phyloP scores from a whole-genome alignment of 2,797 vertebrate genomes.

The Pangasius macronema region DNA sequence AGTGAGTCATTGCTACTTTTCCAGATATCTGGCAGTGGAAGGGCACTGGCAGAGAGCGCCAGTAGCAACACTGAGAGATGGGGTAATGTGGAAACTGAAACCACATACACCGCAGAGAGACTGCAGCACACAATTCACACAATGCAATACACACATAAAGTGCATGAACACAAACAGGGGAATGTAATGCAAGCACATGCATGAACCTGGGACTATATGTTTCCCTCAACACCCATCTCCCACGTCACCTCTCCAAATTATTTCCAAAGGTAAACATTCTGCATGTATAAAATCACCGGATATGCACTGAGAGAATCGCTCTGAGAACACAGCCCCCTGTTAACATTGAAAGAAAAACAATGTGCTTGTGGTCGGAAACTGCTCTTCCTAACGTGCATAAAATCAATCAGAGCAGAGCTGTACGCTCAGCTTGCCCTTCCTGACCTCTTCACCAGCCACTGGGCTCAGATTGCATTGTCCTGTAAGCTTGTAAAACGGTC shows the following conservation, averaged over 20 bases:
- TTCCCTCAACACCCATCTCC: conserved; percentile 64
- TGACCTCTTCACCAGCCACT: conserved; percentile 45
- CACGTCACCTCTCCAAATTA: conserved; percentile 56
- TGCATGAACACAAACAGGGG: background rate
- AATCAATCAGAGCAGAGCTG: conserved; percentile 46
- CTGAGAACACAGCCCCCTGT: conserved; percentile 20
- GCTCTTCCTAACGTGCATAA: conserved; percentile 47
- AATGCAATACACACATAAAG: conserved; percentile 52
- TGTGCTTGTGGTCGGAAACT: conserved; percentile 42
- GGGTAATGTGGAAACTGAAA: conserved; percentile 81
- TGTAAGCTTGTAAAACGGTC: conserved; percentile 67
- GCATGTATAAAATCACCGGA: conserved; percentile 23
- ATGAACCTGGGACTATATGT: conserved; percentile 12
- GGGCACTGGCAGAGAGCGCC: conserved; percentile 64
- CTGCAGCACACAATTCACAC: conserved; percentile 67
- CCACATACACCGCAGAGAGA: conserved; percentile 74
- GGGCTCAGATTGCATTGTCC: conserved; percentile 41
- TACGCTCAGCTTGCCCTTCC: conserved; percentile 51
- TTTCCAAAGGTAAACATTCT: conserved; percentile 32
- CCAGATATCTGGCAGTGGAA: conserved; percentile 76
- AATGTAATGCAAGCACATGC: conserved; percentile 23
- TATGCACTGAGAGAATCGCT: background rate
- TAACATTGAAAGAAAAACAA: conserved; percentile 37
- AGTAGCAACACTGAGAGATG: conserved; percentile 76
- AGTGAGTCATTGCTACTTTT: conserved; percentile 80